Evolutionary conservation across 2,888 invertebrate genomes (phyloP).

Genomic region (Aphodius sticticus): DNA sequence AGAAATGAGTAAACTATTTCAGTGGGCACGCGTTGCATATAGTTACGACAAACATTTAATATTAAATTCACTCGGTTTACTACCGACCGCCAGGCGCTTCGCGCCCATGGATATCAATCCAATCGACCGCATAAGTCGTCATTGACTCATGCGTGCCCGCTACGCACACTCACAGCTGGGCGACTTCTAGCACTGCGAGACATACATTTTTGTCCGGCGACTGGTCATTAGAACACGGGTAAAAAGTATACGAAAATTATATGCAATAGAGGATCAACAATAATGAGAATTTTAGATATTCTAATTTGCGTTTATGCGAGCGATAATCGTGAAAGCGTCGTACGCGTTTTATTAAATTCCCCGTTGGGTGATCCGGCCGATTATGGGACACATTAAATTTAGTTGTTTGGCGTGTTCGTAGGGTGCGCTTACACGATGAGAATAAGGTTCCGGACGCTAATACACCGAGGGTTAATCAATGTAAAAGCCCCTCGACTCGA

Average conservation of each 20-base stretch:
- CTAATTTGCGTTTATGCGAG: not conserved
- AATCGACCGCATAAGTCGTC: too few species aligned
- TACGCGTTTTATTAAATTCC: not conserved
- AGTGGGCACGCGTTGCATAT: too few species aligned
- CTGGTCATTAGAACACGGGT: too few species aligned
- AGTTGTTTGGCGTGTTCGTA: not conserved
- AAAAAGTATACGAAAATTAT: not conserved
- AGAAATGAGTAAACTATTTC: too few species aligned
- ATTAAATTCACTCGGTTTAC: too few species aligned
- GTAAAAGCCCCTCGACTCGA: conserved; percentile 4
- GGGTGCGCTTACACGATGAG: not conserved
- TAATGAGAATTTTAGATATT: not conserved
- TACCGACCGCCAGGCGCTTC: too few species aligned
- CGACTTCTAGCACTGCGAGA: too few species aligned
- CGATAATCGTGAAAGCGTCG: not conserved
- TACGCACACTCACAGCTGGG: too few species aligned
- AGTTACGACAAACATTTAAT: too few species aligned
- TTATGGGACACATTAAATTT: conserved; percentile 4
- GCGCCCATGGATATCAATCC: too few species aligned
- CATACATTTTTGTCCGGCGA: too few species aligned
- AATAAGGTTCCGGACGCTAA: not conserved
- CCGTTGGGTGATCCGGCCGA: not conserved
- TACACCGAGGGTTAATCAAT: conserved; percentile 4
- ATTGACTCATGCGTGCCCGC: too few species aligned
- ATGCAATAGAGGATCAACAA: not conserved